A percentile compares a stretch with the other conserved stretches of the same genome.
Conservation (phyloP, 2,888 invertebrate genomes). For the Melipona beecheii region DNA sequence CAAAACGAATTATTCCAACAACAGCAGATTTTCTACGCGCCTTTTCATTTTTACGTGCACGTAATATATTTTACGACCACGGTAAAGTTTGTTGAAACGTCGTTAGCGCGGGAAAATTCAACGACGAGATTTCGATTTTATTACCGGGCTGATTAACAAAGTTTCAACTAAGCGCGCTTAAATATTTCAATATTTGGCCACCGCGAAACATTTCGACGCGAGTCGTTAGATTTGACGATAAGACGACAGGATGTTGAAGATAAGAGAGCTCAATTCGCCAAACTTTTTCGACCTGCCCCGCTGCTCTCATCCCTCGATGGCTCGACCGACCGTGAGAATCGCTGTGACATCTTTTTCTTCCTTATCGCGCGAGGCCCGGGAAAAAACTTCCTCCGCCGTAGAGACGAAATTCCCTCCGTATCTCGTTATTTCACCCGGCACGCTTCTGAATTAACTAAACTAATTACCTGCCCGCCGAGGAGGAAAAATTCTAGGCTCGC, state of each 20-base stretch:
- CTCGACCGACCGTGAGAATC: slow-evolving; percentile 9
- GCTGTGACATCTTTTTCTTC: slow-evolving; percentile 8
- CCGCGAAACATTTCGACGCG: background rate
- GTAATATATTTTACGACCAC: background rate
- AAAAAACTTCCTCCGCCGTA: slow-evolving; percentile 2
- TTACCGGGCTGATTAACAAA: background rate
- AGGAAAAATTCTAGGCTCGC: background rate
- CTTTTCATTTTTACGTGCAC: background rate
- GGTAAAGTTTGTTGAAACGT: background rate
- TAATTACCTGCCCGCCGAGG: background rate
- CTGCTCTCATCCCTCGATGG: slow-evolving; percentile 3
- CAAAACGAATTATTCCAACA: too few relatives aligned
- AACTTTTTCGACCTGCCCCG: background rate
- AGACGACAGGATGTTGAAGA: background rate
- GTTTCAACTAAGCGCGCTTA: background rate
- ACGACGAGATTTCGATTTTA: background rate
- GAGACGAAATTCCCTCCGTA: background rate
- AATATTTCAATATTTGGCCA: background rate
- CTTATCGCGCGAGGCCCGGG: background rate
- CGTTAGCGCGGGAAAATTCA: background rate
- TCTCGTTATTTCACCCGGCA: background rate
- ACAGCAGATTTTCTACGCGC: background rate
- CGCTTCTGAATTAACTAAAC: background rate
- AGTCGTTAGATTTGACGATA: slow-evolving; percentile 5
- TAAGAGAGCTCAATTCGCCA: background rate